Evolutionary conservation across 92 coral and sea anemone species (phyloP).

Genomic region (Parazoanthus darwini): DNA sequence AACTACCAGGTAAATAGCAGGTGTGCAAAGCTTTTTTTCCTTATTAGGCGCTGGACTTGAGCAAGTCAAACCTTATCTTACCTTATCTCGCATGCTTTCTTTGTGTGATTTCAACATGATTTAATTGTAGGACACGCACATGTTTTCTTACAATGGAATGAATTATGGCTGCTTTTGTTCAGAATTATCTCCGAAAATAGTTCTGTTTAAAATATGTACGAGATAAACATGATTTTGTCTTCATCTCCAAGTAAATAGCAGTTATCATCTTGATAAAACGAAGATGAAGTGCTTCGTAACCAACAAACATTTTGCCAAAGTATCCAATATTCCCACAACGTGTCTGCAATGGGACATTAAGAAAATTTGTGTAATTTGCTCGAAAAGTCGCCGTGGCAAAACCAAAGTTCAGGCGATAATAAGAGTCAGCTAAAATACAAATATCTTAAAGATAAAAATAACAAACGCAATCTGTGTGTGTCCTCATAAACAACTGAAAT

Average conservation of each 20-base stretch:
- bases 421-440: neutral
- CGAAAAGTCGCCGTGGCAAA: neutral
- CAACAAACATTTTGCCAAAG: too few species aligned
- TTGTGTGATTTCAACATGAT: slow-evolving; percentile 2
- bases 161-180: slow-evolving; percentile 25
- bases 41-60: neutral
- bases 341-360: neutral
- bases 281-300: neutral
- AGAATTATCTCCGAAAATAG: neutral
- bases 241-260: neutral
- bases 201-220: neutral
- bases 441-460: too few species aligned
- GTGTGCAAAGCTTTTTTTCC: slow-evolving; percentile 3
- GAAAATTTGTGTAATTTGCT: too few species aligned
- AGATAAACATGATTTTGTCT: neutral
- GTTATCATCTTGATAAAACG: neutral
- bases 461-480: neutral
- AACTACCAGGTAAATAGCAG: neutral
- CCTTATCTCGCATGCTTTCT: slow-evolving; percentile 13
- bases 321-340: too few species aligned
- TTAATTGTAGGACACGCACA: slow-evolving; percentile 12
- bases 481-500: neutral
- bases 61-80: neutral
- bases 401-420: neutral
- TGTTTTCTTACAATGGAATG: slow-evolving; percentile 6